These are phyloP conservation scores for Zaprionus nigranus DNA, from an alignment of 1,140 invertebrate species.

Conservation along the genomic window DNA sequence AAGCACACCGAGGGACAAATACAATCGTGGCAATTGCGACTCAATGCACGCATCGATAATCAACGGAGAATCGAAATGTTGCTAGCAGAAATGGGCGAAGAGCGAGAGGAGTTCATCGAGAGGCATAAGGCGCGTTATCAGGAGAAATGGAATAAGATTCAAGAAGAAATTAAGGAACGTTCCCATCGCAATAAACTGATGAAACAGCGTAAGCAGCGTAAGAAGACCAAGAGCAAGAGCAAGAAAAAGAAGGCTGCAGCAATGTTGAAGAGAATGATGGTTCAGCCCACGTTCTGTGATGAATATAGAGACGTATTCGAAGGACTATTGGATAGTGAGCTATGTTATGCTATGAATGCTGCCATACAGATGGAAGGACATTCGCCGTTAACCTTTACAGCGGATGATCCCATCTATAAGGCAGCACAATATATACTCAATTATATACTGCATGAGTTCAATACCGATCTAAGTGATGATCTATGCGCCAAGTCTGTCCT, in stretches of 20 bases:
- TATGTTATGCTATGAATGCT: conserved; percentile 73
- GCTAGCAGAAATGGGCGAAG: conserved; percentile 47
- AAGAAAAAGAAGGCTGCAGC: neutral
- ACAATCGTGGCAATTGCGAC: conserved; percentile 68
- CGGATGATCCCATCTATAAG: conserved; percentile 79
- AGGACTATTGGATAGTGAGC: conserved; percentile 64
- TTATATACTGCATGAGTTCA: conserved; percentile 62
- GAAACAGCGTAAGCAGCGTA: conserved; percentile 37
- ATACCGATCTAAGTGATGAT: conserved; percentile 71
- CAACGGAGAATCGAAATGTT: conserved; percentile 61
- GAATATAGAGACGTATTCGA: conserved; percentile 68
- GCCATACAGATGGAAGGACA: conserved; percentile 71
- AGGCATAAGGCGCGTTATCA: conserved; percentile 56
- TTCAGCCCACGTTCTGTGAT: conserved; percentile 58
- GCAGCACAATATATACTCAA: conserved; percentile 74
- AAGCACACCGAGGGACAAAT: conserved; percentile 59
- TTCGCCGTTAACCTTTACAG: conserved; percentile 49
- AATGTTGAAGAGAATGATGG: no score
- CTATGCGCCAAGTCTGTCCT: conserved; percentile 48
- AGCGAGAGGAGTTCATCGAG: conserved; percentile 65
- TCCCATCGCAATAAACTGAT: neutral
- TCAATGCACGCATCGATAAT: conserved; percentile 67
- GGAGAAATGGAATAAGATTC: conserved; percentile 67
- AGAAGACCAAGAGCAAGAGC: conserved; percentile 38
- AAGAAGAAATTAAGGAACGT: conserved; percentile 64